These are phyloP conservation scores for Bostrychus sinensis DNA, from an alignment of 2,113 vertebrate species.

Conservation along the genomic window DNA sequence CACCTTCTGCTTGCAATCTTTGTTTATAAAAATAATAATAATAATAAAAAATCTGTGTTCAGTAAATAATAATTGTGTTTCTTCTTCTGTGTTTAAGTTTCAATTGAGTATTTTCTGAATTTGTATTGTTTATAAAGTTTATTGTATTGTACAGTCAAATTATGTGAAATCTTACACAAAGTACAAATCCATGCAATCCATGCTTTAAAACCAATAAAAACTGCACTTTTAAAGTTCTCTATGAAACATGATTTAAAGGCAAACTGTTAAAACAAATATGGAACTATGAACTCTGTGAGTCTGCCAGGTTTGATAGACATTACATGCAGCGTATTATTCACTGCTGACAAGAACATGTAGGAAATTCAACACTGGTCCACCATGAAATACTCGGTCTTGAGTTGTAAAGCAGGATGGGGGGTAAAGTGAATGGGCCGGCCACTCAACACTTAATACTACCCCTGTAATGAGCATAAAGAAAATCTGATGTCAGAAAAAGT, in stretches of 20 bases:
- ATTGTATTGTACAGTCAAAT: no score
- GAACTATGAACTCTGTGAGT: slow-evolving; percentile 33
- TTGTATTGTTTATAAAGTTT: no score
- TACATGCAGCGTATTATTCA: slow-evolving; percentile 50
- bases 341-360: slow-evolving; percentile 47
- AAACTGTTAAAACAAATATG: slow-evolving; percentile 62
- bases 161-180: no score
- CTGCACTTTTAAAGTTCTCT: slow-evolving; percentile 60
- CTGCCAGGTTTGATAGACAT: slow-evolving; percentile 41
- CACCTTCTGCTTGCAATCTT: no score
- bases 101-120: no score
- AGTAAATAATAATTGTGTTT: no score
- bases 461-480: slow-evolving; percentile 12
- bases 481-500: slow-evolving; percentile 3
- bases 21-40: no score
- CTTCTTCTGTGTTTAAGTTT: no score
- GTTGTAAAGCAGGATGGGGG: slow-evolving; percentile 17
- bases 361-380: slow-evolving; percentile 32
- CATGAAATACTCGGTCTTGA: neutral
- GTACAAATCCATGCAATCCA: no score
- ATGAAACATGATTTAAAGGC: slow-evolving; percentile 52
- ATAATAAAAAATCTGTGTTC: no score
- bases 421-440: neutral
- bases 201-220: slow-evolving; percentile 67
- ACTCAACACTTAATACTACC: slow-evolving; percentile 8